Evolutionary conservation across 2,888 invertebrate species (phyloP).

Genomic region (Scaptodrosophila latifasciaeformis): DNA sequence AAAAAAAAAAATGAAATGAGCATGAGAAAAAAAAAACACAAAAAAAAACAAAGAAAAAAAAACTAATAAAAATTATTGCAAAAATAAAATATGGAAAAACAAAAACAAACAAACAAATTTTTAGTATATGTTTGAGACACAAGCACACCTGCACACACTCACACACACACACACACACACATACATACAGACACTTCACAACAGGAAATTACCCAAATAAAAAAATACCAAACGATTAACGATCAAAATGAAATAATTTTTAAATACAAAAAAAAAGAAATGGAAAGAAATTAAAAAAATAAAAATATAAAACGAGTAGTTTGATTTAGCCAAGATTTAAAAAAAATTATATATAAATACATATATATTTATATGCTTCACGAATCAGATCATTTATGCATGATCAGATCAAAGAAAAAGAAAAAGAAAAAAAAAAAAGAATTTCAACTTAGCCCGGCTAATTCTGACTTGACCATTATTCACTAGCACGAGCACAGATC

Average conservation of each 20-base stretch:
- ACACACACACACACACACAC: not conserved
- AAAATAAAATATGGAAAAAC: conserved; percentile 2
- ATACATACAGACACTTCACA: not conserved
- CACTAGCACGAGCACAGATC: too few relatives aligned
- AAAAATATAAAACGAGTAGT: not conserved
- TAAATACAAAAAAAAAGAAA: not conserved
- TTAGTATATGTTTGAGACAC: not conserved
- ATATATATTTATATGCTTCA: too few relatives aligned
- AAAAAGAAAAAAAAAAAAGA: not conserved
- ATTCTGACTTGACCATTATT: not conserved
- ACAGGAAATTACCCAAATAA: too few relatives aligned
- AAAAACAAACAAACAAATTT: not conserved
- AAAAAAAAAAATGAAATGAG: conserved; percentile 5
- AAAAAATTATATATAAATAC: not conserved
- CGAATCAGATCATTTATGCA: conserved; percentile 21
- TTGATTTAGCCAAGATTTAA: not conserved
- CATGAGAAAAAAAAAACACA: conserved; percentile 5
- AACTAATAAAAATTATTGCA: not conserved
- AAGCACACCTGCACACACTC: not conserved
- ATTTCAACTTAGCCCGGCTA: not conserved
- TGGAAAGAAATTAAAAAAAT: too few relatives aligned
- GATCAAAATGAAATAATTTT: not conserved
- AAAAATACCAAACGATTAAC: too few relatives aligned
- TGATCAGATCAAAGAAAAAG: conserved; percentile 15
- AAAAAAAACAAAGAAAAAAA: conserved; percentile 7